A percentile compares a stretch with the other conserved stretches of the same genome.
These are phyloP conservation scores for Chondrosia reniformis DNA, from an alignment of 37 sponge, comb jelly and placozoan species.

Conservation along the genomic window DNA sequence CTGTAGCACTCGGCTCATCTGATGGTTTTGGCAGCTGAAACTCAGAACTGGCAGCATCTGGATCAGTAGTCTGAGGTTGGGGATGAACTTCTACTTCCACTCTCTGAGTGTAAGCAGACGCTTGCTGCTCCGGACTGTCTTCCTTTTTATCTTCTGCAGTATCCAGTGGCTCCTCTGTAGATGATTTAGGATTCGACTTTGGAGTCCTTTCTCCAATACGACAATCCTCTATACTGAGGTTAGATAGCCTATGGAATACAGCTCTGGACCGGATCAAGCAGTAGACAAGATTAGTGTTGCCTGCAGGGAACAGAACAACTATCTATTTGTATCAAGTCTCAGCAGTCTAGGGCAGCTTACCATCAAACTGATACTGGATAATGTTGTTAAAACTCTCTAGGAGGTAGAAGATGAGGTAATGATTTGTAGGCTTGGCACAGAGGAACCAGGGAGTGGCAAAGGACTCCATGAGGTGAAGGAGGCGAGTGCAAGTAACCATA, in stretches of 20 bases:
- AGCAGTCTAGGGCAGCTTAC: conserved; percentile 33
- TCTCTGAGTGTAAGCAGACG: conserved; percentile 23
- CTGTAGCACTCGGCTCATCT: not conserved
- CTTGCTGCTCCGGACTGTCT: not conserved
- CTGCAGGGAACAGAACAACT: conserved; percentile 43
- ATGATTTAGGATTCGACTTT: no score
- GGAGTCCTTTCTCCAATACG: not conserved
- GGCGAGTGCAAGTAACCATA: conserved; percentile 81
- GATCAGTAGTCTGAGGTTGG: not conserved
- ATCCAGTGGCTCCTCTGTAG: not conserved
- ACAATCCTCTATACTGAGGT: conserved; percentile 68
- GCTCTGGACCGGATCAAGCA: conserved; percentile 75
- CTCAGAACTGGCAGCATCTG: no score
- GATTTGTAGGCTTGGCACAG: conserved; percentile 90
- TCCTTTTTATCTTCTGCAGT: not conserved
- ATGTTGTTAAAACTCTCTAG: conserved; percentile 96
- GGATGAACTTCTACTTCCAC: conserved; percentile 64
- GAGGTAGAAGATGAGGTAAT: conserved; percentile 92
- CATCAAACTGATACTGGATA: conserved; percentile 98
- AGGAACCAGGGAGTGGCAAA: conserved; percentile 97
- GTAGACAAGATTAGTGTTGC: conserved; percentile 88
- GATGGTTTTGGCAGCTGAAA: no score
- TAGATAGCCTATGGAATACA: conserved; percentile 82
- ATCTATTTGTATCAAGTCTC: no score
- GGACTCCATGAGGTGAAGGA: conserved; percentile 92